A percentile compares a stretch with the other conserved stretches of the same genome.
These are phyloP conservation scores for Eupithecia vulgata DNA, from an alignment of 2,888 invertebrate species.

Conservation along the genomic window DNA sequence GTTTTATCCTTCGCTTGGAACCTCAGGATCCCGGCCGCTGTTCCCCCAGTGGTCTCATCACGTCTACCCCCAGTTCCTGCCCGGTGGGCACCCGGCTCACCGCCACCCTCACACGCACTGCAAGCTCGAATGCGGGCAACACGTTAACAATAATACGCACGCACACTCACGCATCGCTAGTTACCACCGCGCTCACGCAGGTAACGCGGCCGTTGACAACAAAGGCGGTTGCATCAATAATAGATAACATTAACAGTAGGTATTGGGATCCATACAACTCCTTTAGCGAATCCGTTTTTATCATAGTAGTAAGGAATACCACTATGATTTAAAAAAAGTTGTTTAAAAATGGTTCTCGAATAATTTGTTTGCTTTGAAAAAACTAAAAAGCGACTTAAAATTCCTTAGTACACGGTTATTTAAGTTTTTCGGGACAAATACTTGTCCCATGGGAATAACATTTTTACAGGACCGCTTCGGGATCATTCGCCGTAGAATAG, in stretches of 20 bases:
- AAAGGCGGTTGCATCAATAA: constrained; percentile 62
- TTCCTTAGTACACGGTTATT: too few relatives aligned
- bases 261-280: neutral
- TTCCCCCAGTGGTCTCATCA: constrained; percentile 98
- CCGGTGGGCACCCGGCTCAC: constrained; percentile 91
- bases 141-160: constrained; percentile 80
- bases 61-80: constrained; percentile 96
- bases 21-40: constrained; percentile 88
- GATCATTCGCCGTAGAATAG: too few relatives aligned
- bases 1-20: constrained; percentile 22
- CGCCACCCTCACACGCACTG: constrained; percentile 85
- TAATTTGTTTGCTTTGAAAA: too few relatives aligned
- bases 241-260: neutral
- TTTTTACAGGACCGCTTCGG: too few relatives aligned
- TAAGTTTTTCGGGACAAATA: too few relatives aligned
- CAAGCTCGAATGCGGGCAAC: constrained; percentile 80
- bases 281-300: neutral
- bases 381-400: too few relatives aligned
- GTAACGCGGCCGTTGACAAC: constrained; percentile 70
- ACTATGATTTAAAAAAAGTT: neutral
- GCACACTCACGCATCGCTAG: constrained; percentile 81
- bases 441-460: too few relatives aligned
- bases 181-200: constrained; percentile 83
- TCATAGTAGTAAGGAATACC: neutral
- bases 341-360: neutral